Conservation (phyloP, 2,113 vertebrate species). For the Cynocephalus volans region DNA sequence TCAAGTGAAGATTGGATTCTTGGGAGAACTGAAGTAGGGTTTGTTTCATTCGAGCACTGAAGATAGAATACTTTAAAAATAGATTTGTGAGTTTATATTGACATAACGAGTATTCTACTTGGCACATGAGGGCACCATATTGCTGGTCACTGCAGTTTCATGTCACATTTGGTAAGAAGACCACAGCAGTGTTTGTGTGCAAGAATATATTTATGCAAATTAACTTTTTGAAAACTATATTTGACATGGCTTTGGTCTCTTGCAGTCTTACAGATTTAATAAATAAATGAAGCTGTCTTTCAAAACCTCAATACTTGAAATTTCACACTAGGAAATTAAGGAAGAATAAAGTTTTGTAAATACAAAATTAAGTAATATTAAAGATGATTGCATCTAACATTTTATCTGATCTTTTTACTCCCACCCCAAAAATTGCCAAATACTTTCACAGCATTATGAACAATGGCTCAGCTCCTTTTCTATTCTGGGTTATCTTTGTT, state of each 20-base stretch:
- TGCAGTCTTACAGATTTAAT: not conserved
- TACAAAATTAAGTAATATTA: conserved; percentile 51
- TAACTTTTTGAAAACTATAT: conserved; percentile 5
- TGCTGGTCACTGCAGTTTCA: not conserved
- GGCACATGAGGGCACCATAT: not conserved
- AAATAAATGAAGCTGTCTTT: conserved; percentile 41
- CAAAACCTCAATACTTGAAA: conserved; percentile 37
- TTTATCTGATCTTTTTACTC: conserved; percentile 64
- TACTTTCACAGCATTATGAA: conserved; percentile 42
- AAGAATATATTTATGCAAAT: conserved; percentile 24
- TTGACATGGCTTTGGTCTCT: conserved; percentile 30
- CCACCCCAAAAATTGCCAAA: conserved; percentile 46
- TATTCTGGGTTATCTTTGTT: conserved; percentile 51
- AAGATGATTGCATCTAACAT: conserved; percentile 50
- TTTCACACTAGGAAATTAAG: conserved; percentile 18
- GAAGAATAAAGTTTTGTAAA: conserved; percentile 52
- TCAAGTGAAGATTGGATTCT: conserved; percentile 10
- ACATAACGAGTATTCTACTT: conserved; percentile 5
- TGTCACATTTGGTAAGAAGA: conserved; percentile 10
- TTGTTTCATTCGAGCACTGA: not conserved
- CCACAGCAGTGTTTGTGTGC: not conserved
- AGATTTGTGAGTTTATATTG: conserved; percentile 43
- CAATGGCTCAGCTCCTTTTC: not conserved
- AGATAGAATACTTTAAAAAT: conserved; percentile 42
- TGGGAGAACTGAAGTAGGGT: not conserved